Evolutionary conservation across 2,113 vertebrate genomes (phyloP), one percentile per base, ranked within the genome.

Genomic region (Alethe diademata): DNA sequence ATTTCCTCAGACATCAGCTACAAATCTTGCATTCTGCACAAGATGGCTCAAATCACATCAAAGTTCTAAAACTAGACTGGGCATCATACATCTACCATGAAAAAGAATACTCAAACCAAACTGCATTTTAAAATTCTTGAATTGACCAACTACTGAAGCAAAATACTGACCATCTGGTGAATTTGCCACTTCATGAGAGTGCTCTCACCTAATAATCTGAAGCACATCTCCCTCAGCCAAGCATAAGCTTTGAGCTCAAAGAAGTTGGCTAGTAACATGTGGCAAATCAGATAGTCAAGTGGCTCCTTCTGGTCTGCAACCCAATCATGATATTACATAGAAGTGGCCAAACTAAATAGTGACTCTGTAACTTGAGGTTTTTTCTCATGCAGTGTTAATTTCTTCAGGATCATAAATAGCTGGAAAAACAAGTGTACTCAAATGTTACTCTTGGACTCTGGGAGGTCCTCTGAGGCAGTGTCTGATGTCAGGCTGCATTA

Each of bases 401-500:
- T 90, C 36, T 53, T 58, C 28, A 45, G 0, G 0, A 8, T 47
- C 24, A 11, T 12, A 35, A 62, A 75, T 26, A 67, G 5, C 14
- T 58, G 60, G 31, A 50, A 67, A 25, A 79, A 62, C 35, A 76
- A 5, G 24, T 22, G 31, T 33, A 67, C 12, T 12, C 38, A 62
- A 20, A 28, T 16, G 19, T 62, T 51, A 61, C 9, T 38, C 24
- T 42, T 19, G 43, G 24, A 48, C 43, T 58, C 28, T 53, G 24
- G 24, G 3, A 53, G 15, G 14, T 45, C 38, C 40, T 56, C 62
- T 67, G 72, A 79, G 25, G 25, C 57, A 86, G 29, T 2, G 3
- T 56, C 22, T 60, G 33, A 73, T 50, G 54, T 60, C 48, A 60
- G 38, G 31, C 6, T 69, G 4, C 33, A 43, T 42, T 62, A 31